Evolutionary conservation across 2,113 vertebrate species (phyloP).

Genomic region (Thinocorus orbignyianus): DNA sequence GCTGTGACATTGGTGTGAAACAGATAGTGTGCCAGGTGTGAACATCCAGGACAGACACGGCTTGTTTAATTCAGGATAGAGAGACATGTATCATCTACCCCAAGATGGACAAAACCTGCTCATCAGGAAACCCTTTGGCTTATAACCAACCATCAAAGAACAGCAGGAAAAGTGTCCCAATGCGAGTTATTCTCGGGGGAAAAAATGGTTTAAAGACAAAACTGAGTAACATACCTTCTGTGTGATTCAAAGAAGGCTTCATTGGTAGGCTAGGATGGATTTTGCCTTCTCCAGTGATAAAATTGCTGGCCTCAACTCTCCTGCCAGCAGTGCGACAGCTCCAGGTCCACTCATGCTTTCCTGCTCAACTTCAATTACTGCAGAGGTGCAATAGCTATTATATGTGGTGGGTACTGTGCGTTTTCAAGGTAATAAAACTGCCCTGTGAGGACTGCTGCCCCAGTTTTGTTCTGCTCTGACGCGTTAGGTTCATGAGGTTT

Average conservation of each 20-base stretch:
- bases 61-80: neutral
- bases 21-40: neutral
- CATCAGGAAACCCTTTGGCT: neutral
- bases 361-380: neutral
- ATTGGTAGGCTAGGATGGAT: neutral
- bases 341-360: neutral
- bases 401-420: too few relatives aligned
- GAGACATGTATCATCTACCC: neutral
- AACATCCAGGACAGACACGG: fast-evolving
- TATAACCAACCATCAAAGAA: neutral
- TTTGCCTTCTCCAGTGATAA: neutral
- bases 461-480: neutral
- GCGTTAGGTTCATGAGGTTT: neutral
- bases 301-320: neutral
- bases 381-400: neutral
- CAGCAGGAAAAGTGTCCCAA: neutral
- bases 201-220: neutral
- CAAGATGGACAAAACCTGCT: neutral
- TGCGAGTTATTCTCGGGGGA: neutral
- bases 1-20: neutral
- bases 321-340: neutral
- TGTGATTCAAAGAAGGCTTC: neutral
- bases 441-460: neutral
- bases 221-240: neutral
- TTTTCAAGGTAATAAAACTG: neutral